These are phyloP conservation scores for Holothuria scabra DNA, from an alignment of 53 echinoderm and acorn worm species.

Conservation along the genomic window DNA sequence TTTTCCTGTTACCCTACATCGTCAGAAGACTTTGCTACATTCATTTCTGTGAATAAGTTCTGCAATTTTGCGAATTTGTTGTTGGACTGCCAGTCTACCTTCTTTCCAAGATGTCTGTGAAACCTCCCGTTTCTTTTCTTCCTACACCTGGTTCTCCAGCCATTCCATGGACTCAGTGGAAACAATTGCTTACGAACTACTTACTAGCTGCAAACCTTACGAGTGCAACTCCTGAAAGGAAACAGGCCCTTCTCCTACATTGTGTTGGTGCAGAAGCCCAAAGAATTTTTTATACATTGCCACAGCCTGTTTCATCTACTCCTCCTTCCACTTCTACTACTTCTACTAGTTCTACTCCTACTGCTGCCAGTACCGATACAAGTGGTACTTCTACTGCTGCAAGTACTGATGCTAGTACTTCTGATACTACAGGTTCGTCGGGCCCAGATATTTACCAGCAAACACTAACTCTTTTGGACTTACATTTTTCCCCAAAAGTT, in stretches of 20 bases:
- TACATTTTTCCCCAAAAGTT: background rate
- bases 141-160: conserved; percentile 5
- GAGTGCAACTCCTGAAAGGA: conserved; percentile 15
- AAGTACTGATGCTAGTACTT: too few species aligned
- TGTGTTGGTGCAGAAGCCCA: conserved; percentile 22
- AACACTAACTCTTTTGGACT: conserved; percentile 1
- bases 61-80: too few species aligned
- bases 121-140: background rate
- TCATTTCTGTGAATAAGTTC: background rate
- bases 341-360: too few species aligned
- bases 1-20: background rate
- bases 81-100: too few species aligned
- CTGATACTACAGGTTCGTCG: background rate
- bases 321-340: too few species aligned
- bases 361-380: too few species aligned
- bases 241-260: conserved; percentile 28
- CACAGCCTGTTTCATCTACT: background rate
- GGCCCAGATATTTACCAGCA: conserved; percentile 10
- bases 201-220: conserved; percentile 19
- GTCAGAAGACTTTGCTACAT: background rate
- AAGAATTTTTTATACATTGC: conserved; percentile 4
- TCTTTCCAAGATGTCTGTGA: too few species aligned
- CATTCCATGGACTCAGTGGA: conserved; percentile 1
- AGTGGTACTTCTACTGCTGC: too few species aligned
- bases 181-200: conserved; percentile 20